phyloP scores from a whole-genome alignment of 2,888 invertebrate species.

The Trachelus troglodyta region DNA sequence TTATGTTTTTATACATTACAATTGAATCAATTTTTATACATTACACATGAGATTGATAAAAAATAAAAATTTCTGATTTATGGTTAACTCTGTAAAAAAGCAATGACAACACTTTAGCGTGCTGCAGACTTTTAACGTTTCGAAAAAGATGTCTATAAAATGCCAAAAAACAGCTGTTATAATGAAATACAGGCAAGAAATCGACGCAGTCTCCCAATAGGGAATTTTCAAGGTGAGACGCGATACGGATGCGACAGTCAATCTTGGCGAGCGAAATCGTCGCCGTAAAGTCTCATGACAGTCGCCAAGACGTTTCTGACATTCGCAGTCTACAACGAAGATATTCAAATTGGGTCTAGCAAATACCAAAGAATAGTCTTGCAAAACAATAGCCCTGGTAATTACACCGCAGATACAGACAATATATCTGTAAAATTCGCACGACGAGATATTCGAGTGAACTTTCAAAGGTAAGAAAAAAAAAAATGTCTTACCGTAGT shows the following conservation, averaged over 20 bases:
- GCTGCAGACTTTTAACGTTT: neutral
- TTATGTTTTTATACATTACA: neutral
- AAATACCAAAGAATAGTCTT: neutral
- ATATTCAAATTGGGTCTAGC: neutral
- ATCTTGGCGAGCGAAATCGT: slow-evolving; percentile 4
- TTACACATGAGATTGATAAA: neutral
- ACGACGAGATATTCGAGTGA: neutral
- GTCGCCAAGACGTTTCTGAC: neutral
- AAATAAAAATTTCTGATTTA: neutral
- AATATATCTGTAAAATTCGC: neutral
- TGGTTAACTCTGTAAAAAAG: neutral
- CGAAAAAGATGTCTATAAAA: too few relatives aligned
- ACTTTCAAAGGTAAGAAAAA: neutral
- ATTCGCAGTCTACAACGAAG: neutral
- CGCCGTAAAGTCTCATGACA: neutral
- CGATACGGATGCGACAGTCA: slow-evolving; percentile 11
- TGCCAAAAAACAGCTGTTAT: neutral
- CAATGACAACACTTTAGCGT: neutral
- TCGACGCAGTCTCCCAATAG: neutral
- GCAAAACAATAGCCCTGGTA: neutral
- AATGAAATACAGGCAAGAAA: neutral
- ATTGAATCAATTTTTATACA: neutral
- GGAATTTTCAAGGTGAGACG: slow-evolving; percentile 14
- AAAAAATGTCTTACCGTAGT: neutral
- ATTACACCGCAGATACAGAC: neutral